Conservation (phyloP, 2,797 vertebrate species). For the Gymnoscopelus microlampas region DNA sequence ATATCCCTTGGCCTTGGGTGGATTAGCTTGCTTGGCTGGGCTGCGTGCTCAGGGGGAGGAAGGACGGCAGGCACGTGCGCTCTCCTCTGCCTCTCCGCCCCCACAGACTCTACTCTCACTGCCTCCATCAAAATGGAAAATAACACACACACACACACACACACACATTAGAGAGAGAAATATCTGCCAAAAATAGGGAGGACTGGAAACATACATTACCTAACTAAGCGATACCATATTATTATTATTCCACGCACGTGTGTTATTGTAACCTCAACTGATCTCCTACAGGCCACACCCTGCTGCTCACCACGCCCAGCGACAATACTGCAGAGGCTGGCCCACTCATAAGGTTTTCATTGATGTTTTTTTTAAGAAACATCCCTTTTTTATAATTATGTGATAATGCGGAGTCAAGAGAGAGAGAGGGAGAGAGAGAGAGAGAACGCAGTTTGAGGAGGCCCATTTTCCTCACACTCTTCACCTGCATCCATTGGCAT, state of each 20-base stretch:
- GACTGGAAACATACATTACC: slow-evolving; percentile 45
- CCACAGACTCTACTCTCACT: slow-evolving; percentile 29
- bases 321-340: slow-evolving; percentile 39
- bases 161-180: slow-evolving; percentile 40
- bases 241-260: slow-evolving; percentile 45
- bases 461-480: not conserved
- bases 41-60: slow-evolving; percentile 27
- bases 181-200: slow-evolving; percentile 45
- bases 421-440: not conserved
- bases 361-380: slow-evolving; percentile 60
- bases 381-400: slow-evolving; percentile 33
- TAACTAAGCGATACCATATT: slow-evolving; percentile 62
- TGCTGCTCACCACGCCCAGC: slow-evolving; percentile 51
- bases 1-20: slow-evolving; percentile 43
- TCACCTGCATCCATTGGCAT: not conserved
- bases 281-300: slow-evolving; percentile 30
- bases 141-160: not conserved
- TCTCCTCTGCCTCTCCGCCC: slow-evolving; percentile 28
- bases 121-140: slow-evolving; percentile 29
- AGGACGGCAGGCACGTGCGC: slow-evolving; percentile 47
- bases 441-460: slow-evolving; percentile 22
- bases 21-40: slow-evolving; percentile 50
- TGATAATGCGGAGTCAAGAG: slow-evolving; percentile 32
- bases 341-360: slow-evolving; percentile 53
- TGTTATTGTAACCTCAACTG: slow-evolving; percentile 55